These are phyloP conservation scores for Drosophila setosimentum DNA, from an alignment of 2,888 invertebrate genomes.

Conservation along the genomic window DNA sequence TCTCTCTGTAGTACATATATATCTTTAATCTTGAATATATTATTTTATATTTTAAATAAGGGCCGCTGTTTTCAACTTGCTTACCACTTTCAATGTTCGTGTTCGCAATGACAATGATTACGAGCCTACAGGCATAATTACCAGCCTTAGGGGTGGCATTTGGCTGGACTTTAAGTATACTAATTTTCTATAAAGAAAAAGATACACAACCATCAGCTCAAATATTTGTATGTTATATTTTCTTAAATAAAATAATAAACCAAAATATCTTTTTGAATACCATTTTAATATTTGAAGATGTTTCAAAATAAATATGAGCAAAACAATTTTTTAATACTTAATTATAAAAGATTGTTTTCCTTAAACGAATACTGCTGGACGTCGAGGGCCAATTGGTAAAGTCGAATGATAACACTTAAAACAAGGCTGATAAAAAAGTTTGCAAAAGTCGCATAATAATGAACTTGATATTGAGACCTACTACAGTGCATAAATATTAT, in stretches of 20 bases:
- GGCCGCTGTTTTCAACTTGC: conserved; percentile 79
- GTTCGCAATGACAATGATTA: conserved; percentile 77
- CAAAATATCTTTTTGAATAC: background rate
- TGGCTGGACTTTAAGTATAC: conserved; percentile 82
- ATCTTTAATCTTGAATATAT: background rate
- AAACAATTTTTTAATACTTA: background rate
- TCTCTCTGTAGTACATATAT: background rate
- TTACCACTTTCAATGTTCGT: conserved; percentile 80
- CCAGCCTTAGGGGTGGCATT: conserved; percentile 73
- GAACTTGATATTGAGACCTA: too few species aligned
- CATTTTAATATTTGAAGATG: background rate
- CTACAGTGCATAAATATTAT: too few species aligned
- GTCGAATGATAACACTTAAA: too few species aligned
- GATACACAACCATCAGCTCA: too few species aligned
- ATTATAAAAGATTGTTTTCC: background rate
- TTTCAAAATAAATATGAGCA: background rate
- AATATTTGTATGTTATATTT: too few species aligned
- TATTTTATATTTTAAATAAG: conserved; percentile 62
- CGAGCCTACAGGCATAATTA: conserved; percentile 70
- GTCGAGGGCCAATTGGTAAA: too few species aligned
- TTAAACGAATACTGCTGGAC: too few species aligned
- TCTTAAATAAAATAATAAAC: too few species aligned
- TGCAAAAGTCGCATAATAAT: too few species aligned
- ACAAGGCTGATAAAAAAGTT: background rate
- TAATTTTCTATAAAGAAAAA: too few species aligned